Evolutionary conservation across 2,888 invertebrate genomes (phyloP), one percentile per base, ranked within the genome.

Genomic region (Drosophila eohydei): DNA sequence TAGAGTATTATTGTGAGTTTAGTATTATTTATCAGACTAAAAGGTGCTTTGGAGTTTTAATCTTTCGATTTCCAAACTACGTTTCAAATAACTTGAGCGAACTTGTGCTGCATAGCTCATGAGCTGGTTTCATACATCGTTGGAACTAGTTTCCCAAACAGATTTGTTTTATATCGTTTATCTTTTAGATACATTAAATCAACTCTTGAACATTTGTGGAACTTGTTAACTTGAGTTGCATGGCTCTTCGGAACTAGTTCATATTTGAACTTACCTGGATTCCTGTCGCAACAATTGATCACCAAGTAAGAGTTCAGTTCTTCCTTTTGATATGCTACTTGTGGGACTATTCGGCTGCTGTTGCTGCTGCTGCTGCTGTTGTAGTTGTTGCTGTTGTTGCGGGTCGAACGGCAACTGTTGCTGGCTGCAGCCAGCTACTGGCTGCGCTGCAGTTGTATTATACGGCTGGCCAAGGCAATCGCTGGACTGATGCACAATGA

Each of bases 291-390:
- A 74, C 74, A 87, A 85, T 85, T 92, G 93, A 89, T 93, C 93
- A 55, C 93, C 93, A 73, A 93, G 80, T 83, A 93, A 89, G 79
- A 93, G 86, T 87, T 93, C 93, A 75, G 93, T 93, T 82, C 93
- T 92, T 80, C 93, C 93, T 91, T 92, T 93, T 92, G 93, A 93
- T 93, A 93, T 93, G 92, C 93, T 93, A 89, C 89, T 93, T 86
- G 90, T 92, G 90, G 92, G 92, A 89, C 92, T 92, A 73, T 85
- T 80, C 85, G 86, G 83, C 48, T 83, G 89, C 40, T 88, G 85
- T 28, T 89, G 81, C 63, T 90, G 76, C 30, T 65, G 60, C 44
- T 68, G 74, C 16, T 77, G 74, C n/a, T 67, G 71, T 40, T 56
- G 65, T 3, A 30, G 62, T 32, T 71, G 52, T 51, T 70, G 63